Evolutionary conservation across 2,797 vertebrate genomes (phyloP).

Genomic region (Leptoclinus maculatus): DNA sequence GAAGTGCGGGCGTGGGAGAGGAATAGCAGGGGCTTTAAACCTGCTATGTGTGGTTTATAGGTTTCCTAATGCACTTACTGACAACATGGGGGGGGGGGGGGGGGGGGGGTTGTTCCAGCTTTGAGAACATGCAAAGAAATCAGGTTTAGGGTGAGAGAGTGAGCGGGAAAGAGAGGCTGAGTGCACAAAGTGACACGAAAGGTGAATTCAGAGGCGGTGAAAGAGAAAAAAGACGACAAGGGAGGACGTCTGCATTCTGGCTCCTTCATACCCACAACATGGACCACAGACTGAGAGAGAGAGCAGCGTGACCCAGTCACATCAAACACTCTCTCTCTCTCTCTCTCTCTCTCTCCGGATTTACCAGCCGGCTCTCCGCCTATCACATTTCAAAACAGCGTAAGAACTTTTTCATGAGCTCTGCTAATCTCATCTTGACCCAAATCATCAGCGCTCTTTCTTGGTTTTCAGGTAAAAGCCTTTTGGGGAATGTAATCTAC

Average conservation of each 20-base stretch:
- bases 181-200: not conserved
- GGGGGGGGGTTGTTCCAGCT: not conserved
- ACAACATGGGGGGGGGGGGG: not conserved
- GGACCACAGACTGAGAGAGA: conserved; percentile 17
- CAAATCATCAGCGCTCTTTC: not conserved
- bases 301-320: conserved; percentile 18
- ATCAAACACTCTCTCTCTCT: conserved; percentile 17
- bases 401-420: conserved; percentile 33
- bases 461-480: not conserved
- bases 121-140: not conserved
- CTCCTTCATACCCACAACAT: not conserved
- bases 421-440: conserved; percentile 32
- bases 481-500: not conserved
- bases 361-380: not conserved
- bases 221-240: not conserved
- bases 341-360: not conserved
- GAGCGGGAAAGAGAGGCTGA: not conserved
- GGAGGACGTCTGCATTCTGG: conserved; percentile 10
- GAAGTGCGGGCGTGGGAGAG: conserved; percentile 35
- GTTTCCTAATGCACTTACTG: conserved; percentile 43
- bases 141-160: not conserved
- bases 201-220: not conserved
- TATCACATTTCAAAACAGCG: conserved; percentile 41
- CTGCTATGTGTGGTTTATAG: conserved; percentile 45
- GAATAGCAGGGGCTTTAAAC: conserved; percentile 41